phyloP scores from a whole-genome alignment of 2,888 invertebrate genomes.

The Archips crataeganus region DNA sequence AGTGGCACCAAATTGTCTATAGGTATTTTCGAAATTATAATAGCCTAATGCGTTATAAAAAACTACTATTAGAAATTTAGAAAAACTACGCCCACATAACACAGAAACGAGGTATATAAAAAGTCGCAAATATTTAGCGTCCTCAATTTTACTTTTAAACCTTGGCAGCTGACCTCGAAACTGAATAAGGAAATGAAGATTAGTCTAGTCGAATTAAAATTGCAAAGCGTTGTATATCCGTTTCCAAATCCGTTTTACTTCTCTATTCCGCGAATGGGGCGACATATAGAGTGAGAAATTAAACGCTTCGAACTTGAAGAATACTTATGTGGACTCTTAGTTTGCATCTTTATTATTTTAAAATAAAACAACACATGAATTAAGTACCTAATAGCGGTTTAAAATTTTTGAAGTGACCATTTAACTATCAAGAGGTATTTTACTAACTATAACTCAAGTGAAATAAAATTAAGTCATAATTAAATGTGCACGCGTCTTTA shows the following conservation, averaged over 20 bases:
- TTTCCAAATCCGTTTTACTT: slow-evolving; percentile 54
- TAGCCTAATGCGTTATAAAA: neutral
- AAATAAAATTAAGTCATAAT: neutral
- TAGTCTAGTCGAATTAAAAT: slow-evolving; percentile 62
- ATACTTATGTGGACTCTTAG: neutral
- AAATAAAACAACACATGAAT: neutral
- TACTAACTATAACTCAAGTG: too few relatives aligned
- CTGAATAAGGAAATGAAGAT: slow-evolving; percentile 69
- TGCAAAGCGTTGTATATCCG: slow-evolving; percentile 59
- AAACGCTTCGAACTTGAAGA: neutral
- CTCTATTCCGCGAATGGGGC: slow-evolving; percentile 36
- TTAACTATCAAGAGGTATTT: neutral
- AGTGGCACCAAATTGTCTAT: neutral
- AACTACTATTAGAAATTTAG: neutral
- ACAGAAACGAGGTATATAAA: slow-evolving; percentile 11
- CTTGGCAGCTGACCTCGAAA: slow-evolving; percentile 67
- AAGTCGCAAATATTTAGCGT: slow-evolving; percentile 46
- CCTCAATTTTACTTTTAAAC: slow-evolving; percentile 62
- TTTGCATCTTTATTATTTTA: neutral
- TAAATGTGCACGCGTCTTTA: neutral
- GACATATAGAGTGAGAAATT: neutral
- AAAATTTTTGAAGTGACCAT: neutral
- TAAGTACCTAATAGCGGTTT: too few relatives aligned
- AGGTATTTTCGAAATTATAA: neutral
- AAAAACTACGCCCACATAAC: slow-evolving; percentile 19